These are phyloP conservation scores for Psittacus erithacus DNA, from an alignment of 2,113 vertebrate species.

Conservation along the genomic window DNA sequence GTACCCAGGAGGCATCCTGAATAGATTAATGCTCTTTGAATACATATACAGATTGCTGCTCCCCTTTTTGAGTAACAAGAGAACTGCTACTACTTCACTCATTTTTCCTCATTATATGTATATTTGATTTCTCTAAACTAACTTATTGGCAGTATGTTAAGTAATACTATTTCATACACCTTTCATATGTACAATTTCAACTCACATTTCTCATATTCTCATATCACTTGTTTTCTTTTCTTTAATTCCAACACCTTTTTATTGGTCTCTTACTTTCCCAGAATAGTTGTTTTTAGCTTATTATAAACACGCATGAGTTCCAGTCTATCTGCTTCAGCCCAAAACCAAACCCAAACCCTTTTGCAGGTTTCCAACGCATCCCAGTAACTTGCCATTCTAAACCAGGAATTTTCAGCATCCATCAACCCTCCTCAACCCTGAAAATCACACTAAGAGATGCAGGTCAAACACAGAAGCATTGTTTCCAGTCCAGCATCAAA, in stretches of 20 bases:
- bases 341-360: not conserved
- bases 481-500: not conserved
- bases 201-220: not conserved
- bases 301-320: not conserved
- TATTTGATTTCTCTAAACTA: not conserved
- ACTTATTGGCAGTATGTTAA: not conserved
- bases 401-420: not conserved
- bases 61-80: not conserved
- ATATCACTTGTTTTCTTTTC: not conserved
- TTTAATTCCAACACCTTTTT: not conserved
- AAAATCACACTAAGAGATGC: not conserved
- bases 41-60: conserved; percentile 15
- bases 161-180: not conserved
- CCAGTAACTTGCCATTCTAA: not conserved
- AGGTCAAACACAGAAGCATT: not conserved
- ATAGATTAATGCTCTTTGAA: conserved; percentile 39
- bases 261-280: not conserved
- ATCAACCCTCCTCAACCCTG: not conserved
- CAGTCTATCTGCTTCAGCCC: not conserved
- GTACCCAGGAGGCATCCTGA: conserved; percentile 32
- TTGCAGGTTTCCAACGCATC: not conserved
- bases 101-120: not conserved
- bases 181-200: not conserved
- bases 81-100: not conserved
- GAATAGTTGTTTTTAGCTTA: not conserved